phyloP scores from a whole-genome alignment of 2,888 invertebrate species.

The Drosophila mimetica region DNA sequence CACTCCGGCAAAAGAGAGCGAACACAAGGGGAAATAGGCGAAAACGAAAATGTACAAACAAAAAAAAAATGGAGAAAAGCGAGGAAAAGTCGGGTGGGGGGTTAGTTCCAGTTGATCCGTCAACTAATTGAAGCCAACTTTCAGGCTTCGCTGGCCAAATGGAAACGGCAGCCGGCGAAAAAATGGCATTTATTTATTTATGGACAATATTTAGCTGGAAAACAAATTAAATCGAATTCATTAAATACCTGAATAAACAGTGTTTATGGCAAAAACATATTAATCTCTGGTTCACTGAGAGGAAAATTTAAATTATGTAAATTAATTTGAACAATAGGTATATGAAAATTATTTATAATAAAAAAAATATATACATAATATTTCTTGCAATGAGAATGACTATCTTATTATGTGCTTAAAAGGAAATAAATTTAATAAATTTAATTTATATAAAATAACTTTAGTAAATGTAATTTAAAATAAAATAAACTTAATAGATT shows the following conservation, averaged over 20 bases:
- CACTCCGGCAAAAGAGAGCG: constrained; percentile 12
- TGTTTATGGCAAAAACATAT: constrained; percentile 12
- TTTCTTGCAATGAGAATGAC: no score
- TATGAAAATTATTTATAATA: not conserved
- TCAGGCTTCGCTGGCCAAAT: constrained; percentile 27
- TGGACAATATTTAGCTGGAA: constrained; percentile 22
- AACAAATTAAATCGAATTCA: constrained; percentile 26
- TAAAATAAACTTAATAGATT: no score
- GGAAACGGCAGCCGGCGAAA: not conserved
- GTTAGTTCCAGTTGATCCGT: constrained; percentile 38
- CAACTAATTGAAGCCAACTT: constrained; percentile 41
- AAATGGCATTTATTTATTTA: constrained; percentile 18
- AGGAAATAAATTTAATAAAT: no score
- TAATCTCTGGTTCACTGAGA: constrained; percentile 7
- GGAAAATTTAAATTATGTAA: not conserved
- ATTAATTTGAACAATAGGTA: no score
- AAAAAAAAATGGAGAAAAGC: not conserved
- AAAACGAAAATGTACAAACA: not conserved
- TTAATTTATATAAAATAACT: no score
- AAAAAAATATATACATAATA: no score
- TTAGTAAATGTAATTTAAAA: no score
- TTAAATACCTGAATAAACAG: constrained; percentile 22
- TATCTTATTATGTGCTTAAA: no score
- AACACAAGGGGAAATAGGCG: not conserved
- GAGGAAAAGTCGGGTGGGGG: not conserved